Evolutionary conservation across 2,888 invertebrate species (phyloP).

Genomic region (Tetragonisca angustula): DNA sequence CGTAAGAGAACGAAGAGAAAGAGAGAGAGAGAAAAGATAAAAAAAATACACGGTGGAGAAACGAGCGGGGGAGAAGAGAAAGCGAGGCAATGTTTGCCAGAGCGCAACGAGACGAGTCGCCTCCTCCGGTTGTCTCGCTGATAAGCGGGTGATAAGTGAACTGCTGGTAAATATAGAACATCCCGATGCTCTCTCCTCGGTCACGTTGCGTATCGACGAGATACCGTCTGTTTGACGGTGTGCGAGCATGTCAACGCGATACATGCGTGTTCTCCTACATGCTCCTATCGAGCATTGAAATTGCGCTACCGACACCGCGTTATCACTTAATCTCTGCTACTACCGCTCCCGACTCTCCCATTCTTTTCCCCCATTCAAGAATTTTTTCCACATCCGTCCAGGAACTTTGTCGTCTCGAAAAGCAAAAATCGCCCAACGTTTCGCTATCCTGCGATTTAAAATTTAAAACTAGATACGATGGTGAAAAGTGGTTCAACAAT

Average conservation of each 20-base stretch:
- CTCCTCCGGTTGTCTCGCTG: slow-evolving; percentile 69
- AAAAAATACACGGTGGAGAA: slow-evolving; percentile 34
- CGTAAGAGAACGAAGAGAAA: slow-evolving; percentile 27
- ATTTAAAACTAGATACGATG: not conserved
- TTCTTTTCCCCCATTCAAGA: too few species aligned
- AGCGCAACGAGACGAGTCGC: slow-evolving; percentile 42
- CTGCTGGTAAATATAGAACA: slow-evolving; percentile 71
- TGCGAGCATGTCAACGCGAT: slow-evolving; percentile 18
- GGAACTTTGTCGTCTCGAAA: too few species aligned
- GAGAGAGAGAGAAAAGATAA: not conserved
- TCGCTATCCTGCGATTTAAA: too few species aligned
- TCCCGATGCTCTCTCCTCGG: slow-evolving; percentile 57
- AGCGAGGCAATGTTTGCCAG: slow-evolving; percentile 49
- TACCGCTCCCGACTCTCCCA: too few species aligned
- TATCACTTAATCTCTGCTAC: not conserved
- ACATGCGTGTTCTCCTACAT: slow-evolving; percentile 14
- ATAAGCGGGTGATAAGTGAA: slow-evolving; percentile 76
- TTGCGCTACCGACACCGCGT: not conserved
- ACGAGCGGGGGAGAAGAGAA: slow-evolving; percentile 29
- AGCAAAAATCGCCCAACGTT: too few species aligned
- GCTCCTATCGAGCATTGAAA: slow-evolving; percentile 15
- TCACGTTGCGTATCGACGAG: slow-evolving; percentile 48
- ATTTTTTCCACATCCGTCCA: not conserved
- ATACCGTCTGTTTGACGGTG: slow-evolving; percentile 22
- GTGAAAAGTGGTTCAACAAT: not conserved